Conservation (phyloP, 1,140 invertebrate genomes). For the Muscidifurax raptorellus region DNA sequence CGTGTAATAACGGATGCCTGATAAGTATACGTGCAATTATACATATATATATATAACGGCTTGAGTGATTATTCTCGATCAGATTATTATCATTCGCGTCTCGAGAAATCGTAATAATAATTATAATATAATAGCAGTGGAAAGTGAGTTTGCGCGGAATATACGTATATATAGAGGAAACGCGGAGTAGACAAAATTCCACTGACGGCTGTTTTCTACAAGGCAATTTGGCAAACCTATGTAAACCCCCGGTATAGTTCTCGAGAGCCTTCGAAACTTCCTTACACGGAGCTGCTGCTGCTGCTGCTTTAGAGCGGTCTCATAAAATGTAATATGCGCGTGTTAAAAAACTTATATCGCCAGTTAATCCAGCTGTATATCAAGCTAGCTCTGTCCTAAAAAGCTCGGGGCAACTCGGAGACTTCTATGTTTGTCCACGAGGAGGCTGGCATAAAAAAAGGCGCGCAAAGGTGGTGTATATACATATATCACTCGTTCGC, state of each 20-base stretch:
- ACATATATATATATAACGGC: neutral
- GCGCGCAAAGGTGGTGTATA: neutral
- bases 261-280: conserved; percentile 69
- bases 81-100: no score
- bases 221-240: conserved; percentile 66
- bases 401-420: conserved; percentile 36
- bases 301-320: conserved; percentile 10
- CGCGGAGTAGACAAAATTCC: neutral
- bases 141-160: no score
- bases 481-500: neutral
- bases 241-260: conserved; percentile 52
- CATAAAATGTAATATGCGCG: conserved; percentile 63
- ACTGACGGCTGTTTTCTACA: conserved; percentile 59
- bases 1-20: conserved; percentile 4
- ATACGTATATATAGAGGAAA: neutral
- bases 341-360: conserved; percentile 66
- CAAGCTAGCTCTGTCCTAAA: conserved; percentile 47
- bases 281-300: conserved; percentile 52
- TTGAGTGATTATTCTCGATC: no score
- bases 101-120: neutral
- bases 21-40: conserved; percentile 6
- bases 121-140: no score
- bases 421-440: conserved; percentile 8
- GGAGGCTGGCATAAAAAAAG: neutral
- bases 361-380: conserved; percentile 56